A percentile compares a stretch with the other conserved stretches of the same genome.
phyloP scores from a whole-genome alignment of 2,797 vertebrate species.

The Tenualosa thibaudeaui region DNA sequence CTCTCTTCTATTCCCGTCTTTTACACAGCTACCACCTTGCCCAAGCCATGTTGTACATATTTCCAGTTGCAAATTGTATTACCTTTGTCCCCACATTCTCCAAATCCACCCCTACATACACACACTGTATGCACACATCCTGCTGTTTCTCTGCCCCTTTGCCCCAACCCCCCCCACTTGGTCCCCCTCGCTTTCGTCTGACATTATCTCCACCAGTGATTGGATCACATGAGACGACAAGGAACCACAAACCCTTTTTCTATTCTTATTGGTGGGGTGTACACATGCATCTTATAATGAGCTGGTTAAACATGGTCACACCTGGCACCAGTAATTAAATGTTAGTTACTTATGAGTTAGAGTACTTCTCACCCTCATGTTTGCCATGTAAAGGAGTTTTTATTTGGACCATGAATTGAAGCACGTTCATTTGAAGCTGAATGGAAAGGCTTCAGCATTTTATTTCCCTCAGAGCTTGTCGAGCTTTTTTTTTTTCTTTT shows the following conservation, averaged over 20 bases:
- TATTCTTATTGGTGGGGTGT: constrained; percentile 4
- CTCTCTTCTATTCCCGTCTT: constrained; percentile 40
- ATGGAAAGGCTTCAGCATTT: background rate
- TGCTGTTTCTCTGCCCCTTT: background rate
- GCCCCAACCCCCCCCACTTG: constrained; percentile 44
- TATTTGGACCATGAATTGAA: constrained; percentile 21
- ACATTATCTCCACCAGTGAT: constrained; percentile 17
- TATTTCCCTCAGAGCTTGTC: constrained; percentile 20
- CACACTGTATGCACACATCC: background rate
- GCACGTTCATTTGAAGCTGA: constrained; percentile 20
- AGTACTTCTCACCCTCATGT: constrained; percentile 56
- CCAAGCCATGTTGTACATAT: constrained; percentile 79
- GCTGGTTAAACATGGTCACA: constrained; percentile 8
- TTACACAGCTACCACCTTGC: constrained; percentile 52
- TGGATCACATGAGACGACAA: constrained; percentile 64
- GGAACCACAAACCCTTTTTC: constrained; percentile 12
- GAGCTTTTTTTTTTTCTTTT: constrained; percentile 26
- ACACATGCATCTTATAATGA: constrained; percentile 18
- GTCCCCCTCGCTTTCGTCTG: constrained; percentile 40
- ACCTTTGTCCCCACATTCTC: background rate
- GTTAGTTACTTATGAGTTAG: constrained; percentile 68
- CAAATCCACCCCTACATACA: background rate
- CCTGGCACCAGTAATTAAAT: constrained; percentile 13
- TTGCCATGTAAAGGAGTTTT: constrained; percentile 18
- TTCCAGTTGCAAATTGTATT: constrained; percentile 73